These are phyloP conservation scores for Boloria selene DNA, from an alignment of 2,888 invertebrate species.

Conservation along the genomic window DNA sequence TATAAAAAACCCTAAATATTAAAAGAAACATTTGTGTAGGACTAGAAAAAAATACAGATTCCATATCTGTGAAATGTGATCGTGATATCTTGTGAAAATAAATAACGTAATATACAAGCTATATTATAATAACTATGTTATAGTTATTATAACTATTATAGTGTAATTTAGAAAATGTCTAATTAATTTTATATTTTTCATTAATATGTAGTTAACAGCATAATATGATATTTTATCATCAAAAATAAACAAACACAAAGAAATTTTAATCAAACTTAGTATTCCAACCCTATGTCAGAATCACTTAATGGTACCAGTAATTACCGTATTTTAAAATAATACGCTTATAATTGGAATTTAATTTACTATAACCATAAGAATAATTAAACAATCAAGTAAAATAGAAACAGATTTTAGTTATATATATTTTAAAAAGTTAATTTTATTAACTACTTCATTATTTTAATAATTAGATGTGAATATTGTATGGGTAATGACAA, in stretches of 20 bases:
- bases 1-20: no score
- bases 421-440: background rate
- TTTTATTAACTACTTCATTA: no score
- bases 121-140: no score
- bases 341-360: conserved; percentile 14
- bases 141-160: no score
- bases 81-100: no score
- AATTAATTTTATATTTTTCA: background rate
- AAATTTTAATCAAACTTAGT: background rate
- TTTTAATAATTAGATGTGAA: no score
- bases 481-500: no score
- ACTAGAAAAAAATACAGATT: no score
- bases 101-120: no score
- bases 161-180: no score
- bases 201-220: background rate
- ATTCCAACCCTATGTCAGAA: conserved; percentile 2
- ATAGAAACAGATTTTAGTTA: background rate
- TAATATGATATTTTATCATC: conserved; percentile 3
- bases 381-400: conserved; percentile 8
- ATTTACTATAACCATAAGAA: conserved; percentile 10
- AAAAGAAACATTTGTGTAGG: no score
- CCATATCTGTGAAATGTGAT: no score
- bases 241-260: conserved; percentile 9
- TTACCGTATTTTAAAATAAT: conserved; percentile 13
- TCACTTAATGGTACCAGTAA: conserved; percentile 13